These are phyloP conservation scores for Mystacornis crossleyi DNA, from an alignment of 2,113 vertebrate genomes.

Conservation along the genomic window DNA sequence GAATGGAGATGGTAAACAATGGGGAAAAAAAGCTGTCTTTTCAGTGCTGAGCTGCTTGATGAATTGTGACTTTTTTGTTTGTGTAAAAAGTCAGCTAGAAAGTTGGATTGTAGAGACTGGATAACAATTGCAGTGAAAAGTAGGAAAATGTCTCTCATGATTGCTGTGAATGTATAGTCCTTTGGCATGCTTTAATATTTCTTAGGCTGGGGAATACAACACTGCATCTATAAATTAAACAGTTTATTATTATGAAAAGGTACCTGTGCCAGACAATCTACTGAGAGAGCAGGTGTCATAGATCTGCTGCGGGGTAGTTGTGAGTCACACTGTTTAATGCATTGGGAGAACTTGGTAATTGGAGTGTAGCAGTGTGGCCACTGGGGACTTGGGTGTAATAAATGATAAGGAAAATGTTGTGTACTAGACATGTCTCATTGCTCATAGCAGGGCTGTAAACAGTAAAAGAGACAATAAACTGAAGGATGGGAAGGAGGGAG, in stretches of 20 bases:
- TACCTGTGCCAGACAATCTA: not conserved
- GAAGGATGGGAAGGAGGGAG: not conserved
- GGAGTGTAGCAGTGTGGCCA: not conserved
- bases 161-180: not conserved
- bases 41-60: not conserved
- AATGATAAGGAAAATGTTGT: not conserved
- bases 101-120: not conserved
- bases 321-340: not conserved
- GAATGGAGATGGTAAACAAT: not conserved
- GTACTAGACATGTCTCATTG: not conserved
- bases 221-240: not conserved
- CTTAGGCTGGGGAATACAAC: not conserved
- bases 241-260: not conserved
- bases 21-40: not conserved
- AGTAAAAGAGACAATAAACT: not conserved
- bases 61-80: not conserved
- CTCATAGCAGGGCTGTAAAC: not conserved
- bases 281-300: not conserved
- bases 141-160: not conserved
- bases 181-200: not conserved
- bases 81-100: not conserved
- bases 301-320: not conserved
- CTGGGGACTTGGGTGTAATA: not conserved
- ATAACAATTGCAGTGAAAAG: not conserved
- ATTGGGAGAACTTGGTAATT: not conserved